phyloP scores from a whole-genome alignment of 92 coral and sea anemone species.

The Ricordea florida region DNA sequence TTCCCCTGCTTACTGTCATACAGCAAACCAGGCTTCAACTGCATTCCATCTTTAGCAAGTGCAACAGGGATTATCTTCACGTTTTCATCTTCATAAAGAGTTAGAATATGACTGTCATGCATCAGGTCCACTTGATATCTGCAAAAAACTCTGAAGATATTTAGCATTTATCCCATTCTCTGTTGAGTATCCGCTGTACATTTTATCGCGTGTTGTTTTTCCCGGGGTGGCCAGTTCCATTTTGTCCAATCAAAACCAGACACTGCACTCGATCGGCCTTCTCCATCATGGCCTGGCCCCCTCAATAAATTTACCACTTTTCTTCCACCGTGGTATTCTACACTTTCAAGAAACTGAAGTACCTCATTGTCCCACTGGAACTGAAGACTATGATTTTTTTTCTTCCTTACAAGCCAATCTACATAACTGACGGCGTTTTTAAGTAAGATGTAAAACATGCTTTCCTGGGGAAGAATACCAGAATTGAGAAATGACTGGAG shows the following conservation, averaged over 20 bases:
- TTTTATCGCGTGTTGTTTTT: slow-evolving; percentile 49
- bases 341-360: slow-evolving; percentile 61
- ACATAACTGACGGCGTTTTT: slow-evolving; percentile 33
- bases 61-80: slow-evolving; percentile 47
- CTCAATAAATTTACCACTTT: slow-evolving; percentile 45
- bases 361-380: slow-evolving; percentile 60
- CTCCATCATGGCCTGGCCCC: slow-evolving; percentile 62
- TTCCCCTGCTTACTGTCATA: slow-evolving; percentile 52
- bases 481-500: slow-evolving; percentile 18
- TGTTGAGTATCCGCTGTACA: slow-evolving; percentile 51
- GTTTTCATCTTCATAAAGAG: slow-evolving; percentile 39
- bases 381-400: slow-evolving; percentile 3
- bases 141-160: slow-evolving; percentile 26
- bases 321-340: slow-evolving; percentile 54
- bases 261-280: slow-evolving; percentile 29
- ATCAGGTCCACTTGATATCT: slow-evolving; percentile 27
- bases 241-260: slow-evolving; percentile 55
- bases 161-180: slow-evolving; percentile 53
- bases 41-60: slow-evolving; percentile 53
- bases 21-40: slow-evolving; percentile 59
- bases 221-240: slow-evolving; percentile 64
- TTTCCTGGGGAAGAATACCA: slow-evolving; percentile 23
- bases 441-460: slow-evolving; percentile 35
- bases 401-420: not conserved
- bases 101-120: not conserved